These are phyloP conservation scores for Gymnoscelis rufifasciata DNA, from an alignment of 2,888 invertebrate genomes.

Conservation along the genomic window DNA sequence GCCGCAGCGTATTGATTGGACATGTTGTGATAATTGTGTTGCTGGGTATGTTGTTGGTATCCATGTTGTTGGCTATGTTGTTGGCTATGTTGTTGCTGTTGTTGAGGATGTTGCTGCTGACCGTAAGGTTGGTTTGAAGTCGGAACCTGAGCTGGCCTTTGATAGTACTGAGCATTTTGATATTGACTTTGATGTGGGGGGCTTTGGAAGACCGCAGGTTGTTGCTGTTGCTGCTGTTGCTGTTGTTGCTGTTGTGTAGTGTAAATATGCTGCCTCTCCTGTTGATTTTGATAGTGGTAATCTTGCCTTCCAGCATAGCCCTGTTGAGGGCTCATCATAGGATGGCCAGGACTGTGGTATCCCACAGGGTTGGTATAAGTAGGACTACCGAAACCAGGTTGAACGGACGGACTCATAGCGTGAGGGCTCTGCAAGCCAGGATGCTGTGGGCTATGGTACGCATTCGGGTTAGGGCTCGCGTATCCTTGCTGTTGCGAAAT, in stretches of 20 bases:
- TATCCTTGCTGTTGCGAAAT: slow-evolving; percentile 60
- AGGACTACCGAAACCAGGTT: slow-evolving; percentile 66
- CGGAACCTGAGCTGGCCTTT: slow-evolving; percentile 52
- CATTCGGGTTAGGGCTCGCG: slow-evolving; percentile 56
- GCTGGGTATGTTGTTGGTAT: slow-evolving; percentile 52
- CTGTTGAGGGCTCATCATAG: slow-evolving; percentile 70
- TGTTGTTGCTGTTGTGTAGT: slow-evolving; percentile 50
- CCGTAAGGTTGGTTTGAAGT: slow-evolving; percentile 49
- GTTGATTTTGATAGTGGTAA: slow-evolving; percentile 58
- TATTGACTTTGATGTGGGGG: slow-evolving; percentile 68
- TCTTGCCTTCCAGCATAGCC: slow-evolving; percentile 57
- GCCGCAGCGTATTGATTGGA: slow-evolving; percentile 58
- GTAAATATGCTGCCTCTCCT: slow-evolving; percentile 63
- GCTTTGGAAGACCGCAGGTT: slow-evolving; percentile 54
- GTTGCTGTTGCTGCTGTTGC: slow-evolving; percentile 47
- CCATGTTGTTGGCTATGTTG: slow-evolving; percentile 52
- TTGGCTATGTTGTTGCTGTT: slow-evolving; percentile 44
- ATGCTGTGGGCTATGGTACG: slow-evolving; percentile 67
- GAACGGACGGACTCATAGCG: slow-evolving; percentile 54
- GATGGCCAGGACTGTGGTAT: slow-evolving; percentile 63
- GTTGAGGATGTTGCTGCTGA: slow-evolving; percentile 53
- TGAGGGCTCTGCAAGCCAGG: slow-evolving; percentile 66
- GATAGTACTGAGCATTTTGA: slow-evolving; percentile 64
- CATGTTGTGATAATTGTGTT: slow-evolving; percentile 46
- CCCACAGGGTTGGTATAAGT: slow-evolving; percentile 64